Evolutionary conservation across 2,113 vertebrate species (phyloP).

Genomic region (Galbula dea): DNA sequence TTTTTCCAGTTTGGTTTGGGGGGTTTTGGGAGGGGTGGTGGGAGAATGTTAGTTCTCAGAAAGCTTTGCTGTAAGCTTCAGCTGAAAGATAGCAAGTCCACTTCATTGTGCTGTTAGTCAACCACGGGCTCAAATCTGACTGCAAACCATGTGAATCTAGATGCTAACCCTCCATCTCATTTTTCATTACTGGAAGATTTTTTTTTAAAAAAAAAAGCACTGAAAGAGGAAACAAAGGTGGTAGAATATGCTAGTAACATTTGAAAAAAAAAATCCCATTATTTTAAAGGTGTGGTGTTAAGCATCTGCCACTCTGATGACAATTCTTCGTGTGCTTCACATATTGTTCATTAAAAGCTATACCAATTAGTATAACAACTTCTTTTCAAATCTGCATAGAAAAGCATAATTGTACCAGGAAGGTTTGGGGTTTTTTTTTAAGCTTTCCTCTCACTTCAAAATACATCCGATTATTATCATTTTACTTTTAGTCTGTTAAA

Average conservation of each 20-base stretch:
- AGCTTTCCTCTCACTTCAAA: background rate
- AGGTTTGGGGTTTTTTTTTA: background rate
- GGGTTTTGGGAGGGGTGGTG: background rate
- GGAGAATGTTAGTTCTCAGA: background rate
- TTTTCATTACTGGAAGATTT: background rate
- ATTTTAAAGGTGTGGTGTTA: background rate
- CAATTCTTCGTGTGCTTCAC: background rate
- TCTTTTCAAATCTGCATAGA: constrained; percentile 44
- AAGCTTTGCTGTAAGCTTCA: background rate
- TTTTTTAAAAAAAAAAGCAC: background rate
- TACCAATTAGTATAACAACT: background rate
- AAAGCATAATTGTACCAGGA: background rate
- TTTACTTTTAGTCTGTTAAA: background rate
- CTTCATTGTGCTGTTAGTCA: background rate
- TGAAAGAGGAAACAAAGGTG: background rate
- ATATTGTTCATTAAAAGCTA: background rate
- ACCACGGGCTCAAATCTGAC: background rate
- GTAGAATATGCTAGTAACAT: background rate
- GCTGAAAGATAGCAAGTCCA: background rate
- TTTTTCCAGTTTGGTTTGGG: background rate
- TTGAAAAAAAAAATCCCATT: background rate
- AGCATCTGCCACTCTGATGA: background rate
- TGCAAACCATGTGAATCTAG: background rate
- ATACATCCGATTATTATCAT: background rate
- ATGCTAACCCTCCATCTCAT: background rate